phyloP scores from a whole-genome alignment of 2,888 invertebrate genomes.

The Polydrusus pterygomalis region DNA sequence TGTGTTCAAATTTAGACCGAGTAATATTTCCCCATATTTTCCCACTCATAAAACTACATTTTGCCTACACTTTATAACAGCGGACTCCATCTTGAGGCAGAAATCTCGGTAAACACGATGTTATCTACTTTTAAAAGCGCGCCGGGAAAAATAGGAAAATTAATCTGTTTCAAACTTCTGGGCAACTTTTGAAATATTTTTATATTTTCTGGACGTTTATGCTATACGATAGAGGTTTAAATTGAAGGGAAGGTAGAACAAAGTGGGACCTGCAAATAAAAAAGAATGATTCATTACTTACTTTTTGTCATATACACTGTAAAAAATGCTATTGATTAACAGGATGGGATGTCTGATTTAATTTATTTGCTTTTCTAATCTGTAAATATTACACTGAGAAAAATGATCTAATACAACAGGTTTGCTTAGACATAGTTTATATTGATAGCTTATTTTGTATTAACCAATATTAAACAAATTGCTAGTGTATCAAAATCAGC shows the following conservation, averaged over 20 bases:
- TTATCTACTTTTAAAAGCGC: slow-evolving; percentile 50
- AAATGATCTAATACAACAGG: too few relatives aligned
- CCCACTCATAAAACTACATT: slow-evolving; percentile 44
- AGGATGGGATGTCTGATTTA: too few relatives aligned
- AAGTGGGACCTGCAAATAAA: background rate
- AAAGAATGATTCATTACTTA: background rate
- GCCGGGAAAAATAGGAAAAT: slow-evolving; percentile 47
- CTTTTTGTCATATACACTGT: too few relatives aligned
- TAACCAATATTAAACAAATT: too few relatives aligned
- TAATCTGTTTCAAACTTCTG: slow-evolving; percentile 43
- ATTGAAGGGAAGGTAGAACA: slow-evolving; percentile 9
- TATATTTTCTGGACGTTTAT: slow-evolving; percentile 37
- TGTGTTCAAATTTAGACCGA: slow-evolving; percentile 41
- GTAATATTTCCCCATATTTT: slow-evolving; percentile 44
- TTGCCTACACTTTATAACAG: slow-evolving; percentile 46
- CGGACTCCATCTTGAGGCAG: slow-evolving; percentile 35
- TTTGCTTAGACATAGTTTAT: too few relatives aligned
- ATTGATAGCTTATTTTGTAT: too few relatives aligned
- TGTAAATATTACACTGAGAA: too few relatives aligned
- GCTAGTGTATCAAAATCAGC: too few relatives aligned
- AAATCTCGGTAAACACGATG: slow-evolving; percentile 49
- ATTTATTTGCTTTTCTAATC: too few relatives aligned
- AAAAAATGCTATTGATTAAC: too few relatives aligned
- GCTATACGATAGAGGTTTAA: slow-evolving; percentile 10
- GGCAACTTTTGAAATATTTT: slow-evolving; percentile 42